Percentiles rank a stretch among this genome's conserved stretches.
These are phyloP conservation scores for Knipowitschia caucasica DNA, from an alignment of 2,797 vertebrate genomes.

Conservation along the genomic window DNA sequence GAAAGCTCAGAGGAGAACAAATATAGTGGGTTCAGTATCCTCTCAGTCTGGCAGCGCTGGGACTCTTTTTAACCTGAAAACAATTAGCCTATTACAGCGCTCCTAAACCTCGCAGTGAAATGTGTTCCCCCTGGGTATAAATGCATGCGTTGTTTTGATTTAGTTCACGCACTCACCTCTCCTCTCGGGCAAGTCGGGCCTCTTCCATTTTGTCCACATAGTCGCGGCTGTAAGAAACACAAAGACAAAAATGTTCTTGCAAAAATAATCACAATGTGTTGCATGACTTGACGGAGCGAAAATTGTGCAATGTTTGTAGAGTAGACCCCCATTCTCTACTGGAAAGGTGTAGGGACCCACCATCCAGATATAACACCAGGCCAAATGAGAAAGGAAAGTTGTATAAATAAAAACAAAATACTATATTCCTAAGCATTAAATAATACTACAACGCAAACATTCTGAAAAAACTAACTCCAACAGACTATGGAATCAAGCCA, in stretches of 20 bases:
- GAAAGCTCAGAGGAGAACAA: slow-evolving; percentile 17
- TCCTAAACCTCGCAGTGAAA: slow-evolving; percentile 47
- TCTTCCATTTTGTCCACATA: slow-evolving; percentile 96
- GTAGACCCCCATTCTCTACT: too few relatives aligned
- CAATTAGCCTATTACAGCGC: slow-evolving; percentile 57
- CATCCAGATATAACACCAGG: too few relatives aligned
- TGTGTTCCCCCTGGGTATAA: slow-evolving; percentile 31
- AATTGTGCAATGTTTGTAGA: neutral
- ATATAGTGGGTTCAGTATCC: slow-evolving; percentile 36
- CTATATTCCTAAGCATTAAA: too few relatives aligned
- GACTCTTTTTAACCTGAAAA: slow-evolving; percentile 64
- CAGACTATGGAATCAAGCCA: too few relatives aligned
- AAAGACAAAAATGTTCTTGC: slow-evolving; percentile 32
- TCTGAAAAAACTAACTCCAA: too few relatives aligned
- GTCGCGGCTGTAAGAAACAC: slow-evolving; percentile 78
- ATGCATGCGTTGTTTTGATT: slow-evolving; percentile 49
- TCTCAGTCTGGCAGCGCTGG: slow-evolving; percentile 38
- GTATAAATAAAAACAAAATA: too few relatives aligned
- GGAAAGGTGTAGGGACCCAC: too few relatives aligned
- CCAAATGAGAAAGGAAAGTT: too few relatives aligned
- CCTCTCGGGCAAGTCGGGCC: slow-evolving; percentile 87
- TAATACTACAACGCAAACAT: too few relatives aligned
- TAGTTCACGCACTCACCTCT: slow-evolving; percentile 79
- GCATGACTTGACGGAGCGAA: slow-evolving; percentile 6
- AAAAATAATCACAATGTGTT: slow-evolving; percentile 16